Conservation (phyloP, 2,888 invertebrate genomes). For the Lepetodrilus schrolli region DNA sequence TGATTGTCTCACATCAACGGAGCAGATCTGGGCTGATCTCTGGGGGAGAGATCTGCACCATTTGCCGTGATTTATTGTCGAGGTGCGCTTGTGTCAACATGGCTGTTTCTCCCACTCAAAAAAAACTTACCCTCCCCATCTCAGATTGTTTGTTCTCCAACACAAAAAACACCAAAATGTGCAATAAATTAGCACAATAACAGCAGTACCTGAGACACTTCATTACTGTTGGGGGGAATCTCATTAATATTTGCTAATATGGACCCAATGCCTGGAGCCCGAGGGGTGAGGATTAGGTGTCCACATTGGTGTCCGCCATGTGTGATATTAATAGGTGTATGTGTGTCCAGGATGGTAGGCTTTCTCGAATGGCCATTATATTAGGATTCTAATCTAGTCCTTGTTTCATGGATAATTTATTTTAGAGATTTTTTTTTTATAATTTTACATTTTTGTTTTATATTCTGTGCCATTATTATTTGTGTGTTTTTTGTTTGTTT, state of each 20-base stretch:
- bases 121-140: background rate
- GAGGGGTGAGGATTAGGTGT: background rate
- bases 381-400: too few relatives aligned
- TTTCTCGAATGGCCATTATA: too few relatives aligned
- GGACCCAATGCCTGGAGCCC: constrained; percentile 12
- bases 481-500: too few relatives aligned
- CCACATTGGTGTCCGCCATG: too few relatives aligned
- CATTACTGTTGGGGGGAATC: constrained; percentile 14
- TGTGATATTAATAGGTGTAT: too few relatives aligned
- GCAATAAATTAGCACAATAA: constrained; percentile 5
- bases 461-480: too few relatives aligned
- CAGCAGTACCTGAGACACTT: constrained; percentile 4
- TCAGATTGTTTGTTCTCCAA: constrained; percentile 7
- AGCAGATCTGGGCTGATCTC: constrained; percentile 20
- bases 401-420: too few relatives aligned
- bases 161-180: constrained; percentile 15
- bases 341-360: too few relatives aligned
- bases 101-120: background rate
- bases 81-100: constrained; percentile 24
- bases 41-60: constrained; percentile 15
- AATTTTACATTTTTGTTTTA: too few relatives aligned
- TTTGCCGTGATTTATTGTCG: constrained; percentile 18
- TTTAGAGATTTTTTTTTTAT: too few relatives aligned
- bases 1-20: constrained; percentile 27
- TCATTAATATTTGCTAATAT: constrained; percentile 10